phyloP scores from a whole-genome alignment of 2,113 vertebrate genomes.

The Equus quagga region DNA sequence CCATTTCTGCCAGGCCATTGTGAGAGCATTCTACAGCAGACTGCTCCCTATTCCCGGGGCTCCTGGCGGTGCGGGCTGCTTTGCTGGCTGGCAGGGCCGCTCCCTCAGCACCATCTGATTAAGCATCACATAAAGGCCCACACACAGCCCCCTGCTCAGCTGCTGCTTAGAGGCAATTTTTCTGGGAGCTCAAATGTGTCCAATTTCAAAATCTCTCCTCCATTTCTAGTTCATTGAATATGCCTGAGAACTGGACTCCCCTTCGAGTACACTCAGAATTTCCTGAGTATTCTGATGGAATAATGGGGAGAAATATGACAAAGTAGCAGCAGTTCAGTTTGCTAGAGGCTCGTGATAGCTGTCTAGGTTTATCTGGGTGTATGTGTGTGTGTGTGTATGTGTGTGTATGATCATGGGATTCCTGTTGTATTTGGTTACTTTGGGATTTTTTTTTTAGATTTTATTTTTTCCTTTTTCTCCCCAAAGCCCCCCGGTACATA shows the following conservation, averaged over 20 bases:
- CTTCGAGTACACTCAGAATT: constrained; percentile 23
- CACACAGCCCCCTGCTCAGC: background rate
- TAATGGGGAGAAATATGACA: background rate
- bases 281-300: constrained; percentile 53
- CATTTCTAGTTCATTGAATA: background rate
- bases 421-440: background rate
- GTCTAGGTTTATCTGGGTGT: background rate
- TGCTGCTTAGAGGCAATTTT: constrained; percentile 65
- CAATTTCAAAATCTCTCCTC: background rate
- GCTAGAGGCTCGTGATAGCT: background rate
- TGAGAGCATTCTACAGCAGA: constrained; percentile 76
- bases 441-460: background rate
- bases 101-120: constrained; percentile 57
- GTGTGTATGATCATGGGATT: background rate
- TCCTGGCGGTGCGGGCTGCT: constrained; percentile 20
- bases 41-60: constrained; percentile 68
- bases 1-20: constrained; percentile 88
- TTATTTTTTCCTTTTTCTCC: too few species aligned
- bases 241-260: background rate
- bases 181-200: constrained; percentile 17
- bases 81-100: background rate
- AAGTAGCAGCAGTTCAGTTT: constrained; percentile 1
- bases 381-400: background rate
- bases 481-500: too few species aligned
- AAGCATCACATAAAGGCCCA: constrained; percentile 22